These are phyloP conservation scores for Ia io DNA, from an alignment of 2,113 vertebrate species.

Conservation along the genomic window DNA sequence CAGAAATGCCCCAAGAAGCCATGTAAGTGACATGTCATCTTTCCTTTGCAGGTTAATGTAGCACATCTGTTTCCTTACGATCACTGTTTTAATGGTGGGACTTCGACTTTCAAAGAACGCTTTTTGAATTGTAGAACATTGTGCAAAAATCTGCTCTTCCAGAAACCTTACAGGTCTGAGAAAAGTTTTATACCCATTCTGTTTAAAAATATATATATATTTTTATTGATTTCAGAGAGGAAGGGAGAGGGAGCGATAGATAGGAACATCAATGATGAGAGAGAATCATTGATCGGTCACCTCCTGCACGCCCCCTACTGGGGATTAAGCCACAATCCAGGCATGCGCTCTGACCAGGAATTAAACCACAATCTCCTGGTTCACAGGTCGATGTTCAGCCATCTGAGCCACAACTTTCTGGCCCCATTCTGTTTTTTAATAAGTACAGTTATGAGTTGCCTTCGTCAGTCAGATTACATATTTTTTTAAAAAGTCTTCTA, in stretches of 20 bases:
- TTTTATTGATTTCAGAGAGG: not conserved
- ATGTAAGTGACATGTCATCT: slow-evolving; percentile 84
- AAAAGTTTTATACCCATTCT: not conserved
- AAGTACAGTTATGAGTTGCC: slow-evolving; percentile 48
- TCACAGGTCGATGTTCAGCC: too few relatives aligned
- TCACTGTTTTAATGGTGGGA: not conserved
- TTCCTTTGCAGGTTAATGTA: slow-evolving; percentile 32
- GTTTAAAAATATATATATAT: not conserved
- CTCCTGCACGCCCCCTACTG: too few relatives aligned
- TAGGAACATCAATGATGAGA: too few relatives aligned
- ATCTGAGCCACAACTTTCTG: too few relatives aligned
- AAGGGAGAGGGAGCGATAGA: not conserved
- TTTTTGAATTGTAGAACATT: not conserved
- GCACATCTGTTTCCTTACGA: not conserved
- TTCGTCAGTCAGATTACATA: slow-evolving; percentile 31
- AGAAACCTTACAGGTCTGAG: not conserved
- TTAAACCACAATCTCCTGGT: too few relatives aligned
- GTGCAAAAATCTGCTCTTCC: not conserved
- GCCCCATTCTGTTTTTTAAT: slow-evolving; percentile 15
- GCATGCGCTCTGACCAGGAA: too few relatives aligned
- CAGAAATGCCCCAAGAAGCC: slow-evolving; percentile 95
- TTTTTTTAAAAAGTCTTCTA: not conserved
- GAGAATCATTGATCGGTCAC: too few relatives aligned
- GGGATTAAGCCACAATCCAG: too few relatives aligned
- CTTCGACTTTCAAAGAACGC: slow-evolving; percentile 10